These are phyloP conservation scores for Orthosia cruda DNA, from an alignment of 2,888 invertebrate species.

Conservation along the genomic window DNA sequence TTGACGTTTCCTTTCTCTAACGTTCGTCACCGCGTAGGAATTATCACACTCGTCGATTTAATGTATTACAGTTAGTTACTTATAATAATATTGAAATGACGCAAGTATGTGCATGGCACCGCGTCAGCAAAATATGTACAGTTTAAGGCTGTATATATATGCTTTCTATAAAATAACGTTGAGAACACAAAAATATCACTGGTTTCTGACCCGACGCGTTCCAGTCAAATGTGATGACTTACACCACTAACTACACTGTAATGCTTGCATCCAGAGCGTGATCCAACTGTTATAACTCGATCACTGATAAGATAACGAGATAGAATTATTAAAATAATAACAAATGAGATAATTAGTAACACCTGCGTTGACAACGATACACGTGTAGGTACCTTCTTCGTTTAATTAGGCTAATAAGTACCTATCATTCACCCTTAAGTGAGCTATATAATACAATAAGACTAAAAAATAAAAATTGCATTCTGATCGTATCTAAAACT, in stretches of 20 bases:
- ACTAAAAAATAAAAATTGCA: too few relatives aligned
- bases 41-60: too few relatives aligned
- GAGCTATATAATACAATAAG: too few relatives aligned
- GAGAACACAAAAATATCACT: neutral
- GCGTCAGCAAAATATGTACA: too few relatives aligned
- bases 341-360: conserved; percentile 26
- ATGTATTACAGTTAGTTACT: too few relatives aligned
- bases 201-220: neutral
- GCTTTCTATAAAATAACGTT: neutral
- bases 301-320: conserved; percentile 37
- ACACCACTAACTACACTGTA: conserved; percentile 2
- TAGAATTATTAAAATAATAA: conserved; percentile 39
- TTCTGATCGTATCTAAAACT: too few relatives aligned
- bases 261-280: neutral
- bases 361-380: conserved; percentile 1
- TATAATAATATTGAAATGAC: too few relatives aligned
- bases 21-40: too few relatives aligned
- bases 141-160: too few relatives aligned
- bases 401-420: conserved; percentile 1
- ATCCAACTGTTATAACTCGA: conserved; percentile 18
- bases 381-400: neutral
- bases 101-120: too few relatives aligned
- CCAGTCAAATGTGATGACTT: neutral
- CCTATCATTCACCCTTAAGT: neutral
- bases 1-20: too few relatives aligned